These are phyloP conservation scores for Nasua narica DNA, from an alignment of 2,797 vertebrate species.

Conservation along the genomic window DNA sequence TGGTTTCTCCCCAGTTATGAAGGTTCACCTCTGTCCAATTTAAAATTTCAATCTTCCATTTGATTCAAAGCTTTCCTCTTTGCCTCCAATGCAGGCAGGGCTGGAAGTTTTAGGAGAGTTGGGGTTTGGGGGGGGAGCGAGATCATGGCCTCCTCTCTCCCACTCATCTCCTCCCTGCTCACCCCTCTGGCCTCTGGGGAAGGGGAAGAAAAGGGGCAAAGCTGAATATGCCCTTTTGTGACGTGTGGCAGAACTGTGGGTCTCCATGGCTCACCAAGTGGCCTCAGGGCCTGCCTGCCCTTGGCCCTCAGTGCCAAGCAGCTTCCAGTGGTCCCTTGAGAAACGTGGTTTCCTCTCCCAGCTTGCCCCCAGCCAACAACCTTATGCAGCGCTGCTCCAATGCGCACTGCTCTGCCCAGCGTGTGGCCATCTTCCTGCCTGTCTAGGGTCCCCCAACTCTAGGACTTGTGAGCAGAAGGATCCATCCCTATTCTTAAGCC, in stretches of 20 bases:
- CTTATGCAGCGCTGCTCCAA: not conserved
- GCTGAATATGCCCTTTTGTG: not conserved
- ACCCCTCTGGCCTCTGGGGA: not conserved
- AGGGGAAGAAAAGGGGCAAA: not conserved
- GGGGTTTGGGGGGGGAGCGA: no score
- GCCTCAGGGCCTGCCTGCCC: no score
- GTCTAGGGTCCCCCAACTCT: not conserved
- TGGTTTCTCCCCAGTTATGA: not conserved
- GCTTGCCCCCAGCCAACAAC: not conserved
- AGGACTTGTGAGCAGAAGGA: not conserved
- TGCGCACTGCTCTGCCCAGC: not conserved
- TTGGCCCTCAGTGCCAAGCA: not conserved
- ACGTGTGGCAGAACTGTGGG: not conserved
- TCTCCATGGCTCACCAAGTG: not conserved
- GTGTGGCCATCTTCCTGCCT: not conserved
- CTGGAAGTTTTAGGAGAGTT: not conserved
- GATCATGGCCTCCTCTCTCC: not conserved
- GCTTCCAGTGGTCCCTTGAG: not conserved
- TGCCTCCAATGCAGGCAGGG: not conserved
- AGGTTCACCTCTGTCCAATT: not conserved
- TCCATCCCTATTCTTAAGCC: not conserved
- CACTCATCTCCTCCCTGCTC: not conserved
- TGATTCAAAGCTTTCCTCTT: not conserved
- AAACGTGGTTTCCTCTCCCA: not conserved
- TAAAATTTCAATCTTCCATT: not conserved